Conservation (phyloP, 2,888 invertebrate species). For the Pterostichus madidus region DNA sequence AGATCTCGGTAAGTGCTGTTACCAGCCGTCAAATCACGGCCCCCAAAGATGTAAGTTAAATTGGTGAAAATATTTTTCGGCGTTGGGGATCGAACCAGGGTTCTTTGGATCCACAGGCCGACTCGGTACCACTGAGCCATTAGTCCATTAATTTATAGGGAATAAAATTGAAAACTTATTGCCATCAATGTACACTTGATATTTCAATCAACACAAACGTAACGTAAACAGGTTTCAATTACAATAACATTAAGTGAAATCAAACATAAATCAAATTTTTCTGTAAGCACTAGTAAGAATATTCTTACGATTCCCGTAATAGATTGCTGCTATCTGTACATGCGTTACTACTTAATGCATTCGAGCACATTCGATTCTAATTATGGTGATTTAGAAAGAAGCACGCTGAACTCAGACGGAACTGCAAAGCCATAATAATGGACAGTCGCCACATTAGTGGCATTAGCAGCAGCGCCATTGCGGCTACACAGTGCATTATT, state of each 20-base stretch:
- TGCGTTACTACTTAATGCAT: constrained; percentile 59
- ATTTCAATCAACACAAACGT: background rate
- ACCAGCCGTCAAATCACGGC: too few species aligned
- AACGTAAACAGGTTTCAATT: constrained; percentile 4
- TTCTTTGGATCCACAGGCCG: too few species aligned
- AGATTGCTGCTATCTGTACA: constrained; percentile 59
- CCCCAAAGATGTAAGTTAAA: too few species aligned
- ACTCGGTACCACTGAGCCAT: too few species aligned
- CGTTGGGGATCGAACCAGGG: too few species aligned
- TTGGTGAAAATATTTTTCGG: too few species aligned
- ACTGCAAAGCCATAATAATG: constrained; percentile 40
- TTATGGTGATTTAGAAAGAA: constrained; percentile 56
- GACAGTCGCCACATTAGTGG: constrained; percentile 28
- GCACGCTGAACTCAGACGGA: constrained; percentile 25
- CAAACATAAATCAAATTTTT: background rate
- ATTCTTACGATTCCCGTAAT: constrained; percentile 26
- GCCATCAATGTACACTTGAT: background rate
- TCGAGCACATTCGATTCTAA: constrained; percentile 55
- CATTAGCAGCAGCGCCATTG: constrained; percentile 6
- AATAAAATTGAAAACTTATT: background rate
- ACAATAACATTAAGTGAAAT: constrained; percentile 48
- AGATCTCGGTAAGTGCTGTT: too few species aligned
- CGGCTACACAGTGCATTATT: constrained; percentile 24
- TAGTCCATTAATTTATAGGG: too few species aligned
- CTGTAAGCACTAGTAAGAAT: constrained; percentile 25